Evolutionary conservation across 2,113 vertebrate genomes (phyloP).

Genomic region (Diphyllodes magnificus): DNA sequence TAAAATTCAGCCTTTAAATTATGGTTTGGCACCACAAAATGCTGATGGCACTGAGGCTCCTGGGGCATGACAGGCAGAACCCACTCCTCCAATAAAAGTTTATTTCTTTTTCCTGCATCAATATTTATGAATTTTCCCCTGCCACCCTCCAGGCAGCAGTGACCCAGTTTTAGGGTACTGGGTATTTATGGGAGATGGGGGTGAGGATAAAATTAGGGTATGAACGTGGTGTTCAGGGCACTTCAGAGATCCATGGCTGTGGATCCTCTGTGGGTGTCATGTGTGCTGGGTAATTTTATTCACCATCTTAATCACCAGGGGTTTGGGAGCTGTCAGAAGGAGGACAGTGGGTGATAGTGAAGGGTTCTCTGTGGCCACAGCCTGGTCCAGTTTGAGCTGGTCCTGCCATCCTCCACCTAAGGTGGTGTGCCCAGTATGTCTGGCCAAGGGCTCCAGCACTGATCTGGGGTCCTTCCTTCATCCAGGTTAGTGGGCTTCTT

Average conservation of each 20-base stretch:
- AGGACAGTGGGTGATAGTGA: neutral
- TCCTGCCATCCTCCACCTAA: neutral
- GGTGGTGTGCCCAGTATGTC: fast-evolving
- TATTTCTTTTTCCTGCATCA: neutral
- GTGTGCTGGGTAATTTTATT: neutral
- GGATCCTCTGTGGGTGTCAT: fast-evolving
- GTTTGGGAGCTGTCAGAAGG: neutral
- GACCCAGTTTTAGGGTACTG: neutral
- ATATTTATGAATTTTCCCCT: neutral
- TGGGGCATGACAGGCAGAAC: neutral
- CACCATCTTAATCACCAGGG: neutral
- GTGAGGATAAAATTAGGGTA: neutral
- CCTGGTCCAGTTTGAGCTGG: neutral
- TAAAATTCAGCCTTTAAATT: neutral
- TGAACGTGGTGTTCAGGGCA: neutral
- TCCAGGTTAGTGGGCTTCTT: neutral
- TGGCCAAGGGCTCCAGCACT: neutral
- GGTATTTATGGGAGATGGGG: neutral
- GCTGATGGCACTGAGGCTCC: neutral
- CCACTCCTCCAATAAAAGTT: neutral
- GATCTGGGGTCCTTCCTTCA: neutral
- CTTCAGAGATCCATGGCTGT: neutral
- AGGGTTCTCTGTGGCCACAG: neutral
- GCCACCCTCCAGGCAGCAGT: neutral
- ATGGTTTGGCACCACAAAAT: neutral